phyloP scores from a whole-genome alignment of 1,140 invertebrate species.

The Eueides isabella region DNA sequence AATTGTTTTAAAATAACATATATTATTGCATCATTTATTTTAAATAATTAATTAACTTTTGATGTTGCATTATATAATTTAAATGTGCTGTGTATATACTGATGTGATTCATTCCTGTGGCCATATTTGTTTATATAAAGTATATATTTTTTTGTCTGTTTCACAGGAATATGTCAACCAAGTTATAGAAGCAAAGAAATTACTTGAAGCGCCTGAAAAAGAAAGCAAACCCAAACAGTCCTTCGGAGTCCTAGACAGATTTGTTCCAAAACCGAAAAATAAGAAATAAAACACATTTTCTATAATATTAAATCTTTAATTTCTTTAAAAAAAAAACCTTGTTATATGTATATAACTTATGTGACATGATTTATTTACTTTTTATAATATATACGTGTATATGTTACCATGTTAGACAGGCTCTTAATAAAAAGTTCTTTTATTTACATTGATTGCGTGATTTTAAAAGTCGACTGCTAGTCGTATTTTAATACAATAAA shows the following conservation, averaged over 20 bases:
- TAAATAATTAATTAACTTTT: too few relatives aligned
- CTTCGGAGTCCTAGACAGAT: constrained; percentile 86
- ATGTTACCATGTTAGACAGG: constrained; percentile 1
- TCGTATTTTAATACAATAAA: background rate
- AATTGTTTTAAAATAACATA: too few relatives aligned
- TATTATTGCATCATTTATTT: too few relatives aligned
- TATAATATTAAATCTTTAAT: constrained; percentile 5
- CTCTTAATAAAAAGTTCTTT: constrained; percentile 1
- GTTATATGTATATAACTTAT: background rate
- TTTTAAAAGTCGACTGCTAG: background rate
- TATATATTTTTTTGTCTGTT: constrained; percentile 42
- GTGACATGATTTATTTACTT: constrained; percentile 2
- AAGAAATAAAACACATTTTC: constrained; percentile 65
- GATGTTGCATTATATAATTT: too few relatives aligned
- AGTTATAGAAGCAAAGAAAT: constrained; percentile 62
- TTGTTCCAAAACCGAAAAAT: constrained; percentile 76
- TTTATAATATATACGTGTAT: background rate
- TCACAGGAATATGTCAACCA: constrained; percentile 85
- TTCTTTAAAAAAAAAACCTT: background rate
- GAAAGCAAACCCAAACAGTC: constrained; percentile 68
- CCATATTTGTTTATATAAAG: background rate
- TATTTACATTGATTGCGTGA: constrained; percentile 5
- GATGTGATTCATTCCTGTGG: too few relatives aligned
- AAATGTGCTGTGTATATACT: too few relatives aligned
- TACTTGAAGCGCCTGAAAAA: constrained; percentile 52